Conservation (phyloP, 92 coral and sea anemone genomes). For the Zoanthus gigantus region DNA sequence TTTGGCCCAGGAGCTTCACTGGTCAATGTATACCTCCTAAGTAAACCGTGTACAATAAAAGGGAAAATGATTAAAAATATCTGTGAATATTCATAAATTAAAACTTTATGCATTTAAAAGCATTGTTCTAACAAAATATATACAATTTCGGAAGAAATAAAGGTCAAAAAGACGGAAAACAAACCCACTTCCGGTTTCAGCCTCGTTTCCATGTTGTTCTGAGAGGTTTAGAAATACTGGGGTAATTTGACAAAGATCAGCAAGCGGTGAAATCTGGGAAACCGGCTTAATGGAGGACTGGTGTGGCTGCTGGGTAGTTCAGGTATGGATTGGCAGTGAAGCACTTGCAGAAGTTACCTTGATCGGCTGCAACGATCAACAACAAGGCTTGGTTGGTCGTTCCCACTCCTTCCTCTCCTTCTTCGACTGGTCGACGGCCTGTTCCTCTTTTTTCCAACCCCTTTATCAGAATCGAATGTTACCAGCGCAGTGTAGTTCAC, state of each 20-base stretch:
- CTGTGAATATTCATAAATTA: too few species aligned
- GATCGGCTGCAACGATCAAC: not conserved
- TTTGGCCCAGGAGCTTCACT: too few species aligned
- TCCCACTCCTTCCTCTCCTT: conserved; percentile 34
- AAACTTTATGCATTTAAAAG: too few species aligned
- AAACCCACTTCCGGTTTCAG: too few species aligned
- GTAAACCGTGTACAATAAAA: too few species aligned
- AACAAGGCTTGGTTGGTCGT: conserved; percentile 9
- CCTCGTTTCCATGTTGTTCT: too few species aligned
- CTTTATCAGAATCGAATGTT: conserved; percentile 53
- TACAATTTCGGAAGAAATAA: too few species aligned
- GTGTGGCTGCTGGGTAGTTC: conserved; percentile 1
- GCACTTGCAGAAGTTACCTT: not conserved
- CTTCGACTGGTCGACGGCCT: conserved; percentile 37
- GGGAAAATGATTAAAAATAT: too few species aligned
- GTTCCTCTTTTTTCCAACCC: conserved; percentile 57
- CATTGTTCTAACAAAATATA: too few species aligned
- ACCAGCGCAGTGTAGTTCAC: conserved; percentile 45
- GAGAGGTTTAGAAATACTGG: not conserved
- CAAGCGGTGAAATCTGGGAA: conserved; percentile 9
- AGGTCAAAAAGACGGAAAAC: too few species aligned
- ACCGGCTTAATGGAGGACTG: conserved; percentile 2
- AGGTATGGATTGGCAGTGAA: conserved; percentile 9
- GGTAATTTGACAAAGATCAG: conserved; percentile 28
- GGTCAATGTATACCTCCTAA: too few species aligned